Evolutionary conservation across 2,797 vertebrate species (phyloP), one percentile per base, ranked within the genome.

Genomic region (Falco concolor): DNA sequence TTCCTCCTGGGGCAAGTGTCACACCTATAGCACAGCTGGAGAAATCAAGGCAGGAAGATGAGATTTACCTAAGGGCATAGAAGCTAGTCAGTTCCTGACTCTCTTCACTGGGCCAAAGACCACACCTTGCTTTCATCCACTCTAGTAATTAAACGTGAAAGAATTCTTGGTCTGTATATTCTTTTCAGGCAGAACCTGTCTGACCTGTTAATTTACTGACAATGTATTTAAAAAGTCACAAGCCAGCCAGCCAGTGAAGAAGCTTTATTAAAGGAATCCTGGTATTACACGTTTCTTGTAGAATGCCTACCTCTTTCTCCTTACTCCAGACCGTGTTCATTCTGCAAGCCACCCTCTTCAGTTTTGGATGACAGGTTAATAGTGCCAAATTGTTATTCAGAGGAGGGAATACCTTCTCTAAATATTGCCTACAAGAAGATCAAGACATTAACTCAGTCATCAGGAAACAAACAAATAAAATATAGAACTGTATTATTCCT

Each of bases 101-200:
- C 68, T 20, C 19, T 19, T 7, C 0, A 1, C 59, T 5, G 30
- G 57, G 84, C 89, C 94, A 79, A 61, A 74, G 34, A 90, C 95
- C 96, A 95, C 93, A 45, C 96, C 95, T 92, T 81, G 77, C 95
- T 96, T 96, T 97, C 96, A 97, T 93, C 89, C 89, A 65, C 87
- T 92, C 84, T 65, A n/a, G 2, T 83, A 92, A 97, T 96, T 95
- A 94, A 89, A 91, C 96, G 95, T 77, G 40, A 93, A 94, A 95
- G 70, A 87, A 61, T 82, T 84, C 63, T 30, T 52, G 77, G 21
- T 40, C 53, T 90, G 77, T 69, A 27, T 82, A 42, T 53, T 84
- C 82, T 81, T 93, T 92, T 94, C 96, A 95, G 84, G 82, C 79
- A 96, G 92, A 97, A 97, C 97, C 94, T 79, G 97, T 94, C 79